Conservation (phyloP, 2,888 invertebrate genomes). For the Chaitophorus viminalis region DNA sequence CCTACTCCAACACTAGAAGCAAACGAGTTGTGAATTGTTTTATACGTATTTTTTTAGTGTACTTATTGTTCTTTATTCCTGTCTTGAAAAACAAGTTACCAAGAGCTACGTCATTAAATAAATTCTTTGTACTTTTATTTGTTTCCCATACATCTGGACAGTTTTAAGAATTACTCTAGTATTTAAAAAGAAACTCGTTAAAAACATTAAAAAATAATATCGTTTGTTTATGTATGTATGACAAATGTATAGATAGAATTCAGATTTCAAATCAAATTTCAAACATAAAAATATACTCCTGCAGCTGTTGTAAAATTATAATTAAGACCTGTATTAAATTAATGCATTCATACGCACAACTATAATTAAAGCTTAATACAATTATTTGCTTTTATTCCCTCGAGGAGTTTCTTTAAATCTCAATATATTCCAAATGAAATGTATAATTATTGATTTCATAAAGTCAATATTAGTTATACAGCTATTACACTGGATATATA, state of each 20-base stretch:
- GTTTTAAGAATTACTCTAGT: slow-evolving; percentile 25
- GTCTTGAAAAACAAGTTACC: slow-evolving; percentile 46
- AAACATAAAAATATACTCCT: not conserved
- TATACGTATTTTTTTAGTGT: slow-evolving; percentile 18
- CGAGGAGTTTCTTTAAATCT: not conserved
- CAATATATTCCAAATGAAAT: slow-evolving; percentile 23
- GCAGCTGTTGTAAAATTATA: not conserved
- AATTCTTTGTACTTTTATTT: slow-evolving; percentile 31
- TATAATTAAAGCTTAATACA: not conserved
- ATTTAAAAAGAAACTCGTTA: slow-evolving; percentile 20
- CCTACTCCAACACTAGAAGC: slow-evolving; percentile 14
- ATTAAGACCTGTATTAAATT: not conserved
- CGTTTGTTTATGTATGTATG: not conserved
- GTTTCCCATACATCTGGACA: not conserved
- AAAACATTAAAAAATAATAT: slow-evolving; percentile 35
- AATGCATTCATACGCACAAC: not conserved
- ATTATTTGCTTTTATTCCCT: not conserved
- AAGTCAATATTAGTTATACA: slow-evolving; percentile 19
- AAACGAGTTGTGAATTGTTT: slow-evolving; percentile 42
- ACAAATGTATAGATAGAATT: not conserved
- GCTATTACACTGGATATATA: not conserved
- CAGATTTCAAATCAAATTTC: not conserved
- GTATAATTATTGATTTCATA: slow-evolving; percentile 27
- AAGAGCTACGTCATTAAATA: slow-evolving; percentile 42
- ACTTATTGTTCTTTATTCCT: slow-evolving; percentile 31